Evolutionary conservation across 1,140 invertebrate genomes (phyloP), one percentile per base, ranked within the genome.

Genomic region (Stenopsyche tienmushanensis): DNA sequence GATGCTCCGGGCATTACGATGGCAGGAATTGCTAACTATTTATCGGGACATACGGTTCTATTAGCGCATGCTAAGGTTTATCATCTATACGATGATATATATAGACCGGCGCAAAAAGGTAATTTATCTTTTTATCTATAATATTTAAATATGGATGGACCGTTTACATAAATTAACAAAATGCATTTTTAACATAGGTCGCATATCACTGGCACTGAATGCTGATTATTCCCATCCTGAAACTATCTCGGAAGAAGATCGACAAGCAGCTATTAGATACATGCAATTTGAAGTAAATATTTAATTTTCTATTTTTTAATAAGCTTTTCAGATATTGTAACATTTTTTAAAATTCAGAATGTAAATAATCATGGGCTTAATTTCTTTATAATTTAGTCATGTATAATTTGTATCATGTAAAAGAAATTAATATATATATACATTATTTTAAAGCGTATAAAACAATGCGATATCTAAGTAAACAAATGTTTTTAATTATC

Each of bases 81-180:
- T 47, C 77, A 80, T 58, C 73, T 88, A 58, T 88, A 88, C 65
- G 75, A 86, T 45, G 69, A 78, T 1, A 72, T 82, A 47, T 88
- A 83, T 71, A 78, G 79, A 64, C 0, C 66, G 10, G 65, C 58
- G 0, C 83, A 87, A 65, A 73, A 77, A 42, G 83, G 83, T 69
- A 67, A 26, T 21, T 2, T 20, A 1, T 2, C 3, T 49, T 17
- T 42, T 13, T 42, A n/a, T 7, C 34, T 8, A 45, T 45, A 10
- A 8, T 45, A 18, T 45, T 45, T 5, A 18, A 5, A 45, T 45
- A 45, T 18, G 44, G 5, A 5, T 39, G 5, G 5, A 39, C 13
- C 13, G 9, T 49, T 23, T 15, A 23, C 25, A 25, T 25, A 53
- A 21, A 18, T 18, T 23, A 9, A 41, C 24, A 9, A 26, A 53